These are phyloP conservation scores for Pseudanteris insignis DNA, from an alignment of 2,888 invertebrate species.

Conservation along the genomic window DNA sequence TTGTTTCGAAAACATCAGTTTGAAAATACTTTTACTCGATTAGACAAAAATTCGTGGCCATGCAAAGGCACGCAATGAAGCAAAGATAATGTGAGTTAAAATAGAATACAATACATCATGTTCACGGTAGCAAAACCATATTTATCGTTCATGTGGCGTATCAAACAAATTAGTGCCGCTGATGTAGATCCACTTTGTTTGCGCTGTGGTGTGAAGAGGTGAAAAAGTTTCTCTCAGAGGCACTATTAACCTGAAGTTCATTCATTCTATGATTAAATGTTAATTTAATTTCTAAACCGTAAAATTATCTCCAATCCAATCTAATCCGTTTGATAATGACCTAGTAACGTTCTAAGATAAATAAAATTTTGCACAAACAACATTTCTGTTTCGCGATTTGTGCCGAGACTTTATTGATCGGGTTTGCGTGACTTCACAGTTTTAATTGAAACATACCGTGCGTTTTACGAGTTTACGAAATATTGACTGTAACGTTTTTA, in stretches of 20 bases:
- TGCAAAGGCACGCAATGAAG: constrained; percentile 29
- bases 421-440: too few species aligned
- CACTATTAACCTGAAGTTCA: constrained; percentile 44
- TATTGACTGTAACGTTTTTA: too few species aligned
- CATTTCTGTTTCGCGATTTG: not conserved
- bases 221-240: constrained; percentile 43
- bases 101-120: constrained; percentile 44
- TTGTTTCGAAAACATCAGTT: too few species aligned
- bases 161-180: constrained; percentile 57
- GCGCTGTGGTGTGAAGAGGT: constrained; percentile 49
- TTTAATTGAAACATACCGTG: too few species aligned
- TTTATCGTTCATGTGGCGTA: constrained; percentile 54
- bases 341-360: constrained; percentile 17
- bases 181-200: constrained; percentile 57
- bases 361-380: not conserved
- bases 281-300: constrained; percentile 45
- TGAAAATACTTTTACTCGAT: too few species aligned
- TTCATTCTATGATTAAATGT: constrained; percentile 44
- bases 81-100: constrained; percentile 40
- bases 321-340: constrained; percentile 31
- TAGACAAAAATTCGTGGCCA: too few species aligned
- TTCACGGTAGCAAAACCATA: constrained; percentile 49
- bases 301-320: constrained; percentile 40
- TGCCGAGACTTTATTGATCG: too few species aligned
- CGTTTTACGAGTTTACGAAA: too few species aligned